Base-by-base conservation (phyloP, 53 echinoderm and acorn worm genomes). In the Apostichopus leukothele region DNA sequence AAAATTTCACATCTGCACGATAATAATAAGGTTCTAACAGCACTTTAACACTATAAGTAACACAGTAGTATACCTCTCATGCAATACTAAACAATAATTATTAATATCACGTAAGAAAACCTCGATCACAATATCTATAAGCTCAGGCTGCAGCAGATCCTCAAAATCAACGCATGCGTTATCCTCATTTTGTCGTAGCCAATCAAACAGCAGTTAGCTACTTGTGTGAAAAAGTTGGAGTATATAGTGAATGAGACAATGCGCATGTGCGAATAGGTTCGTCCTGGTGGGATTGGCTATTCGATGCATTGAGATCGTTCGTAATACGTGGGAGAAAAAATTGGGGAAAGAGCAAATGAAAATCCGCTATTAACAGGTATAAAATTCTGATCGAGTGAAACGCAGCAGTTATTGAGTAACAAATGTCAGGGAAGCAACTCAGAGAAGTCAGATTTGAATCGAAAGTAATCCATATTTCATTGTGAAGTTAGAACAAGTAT, bases 281-380 rank as follows among this genome's bases (percentile, higher is more conserved):
- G 71, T 71, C 20, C 18, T 19, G n/a, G 21, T n/a, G 71, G 71
- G 71, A 71, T 71, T 71, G 71, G 71, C 71, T 71, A 71, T 18
- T 50, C 76, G 79, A 79, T 21, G 54, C 52, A 53, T 13, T 53
- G 18, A 79, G 23, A 52, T 53, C n/a, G 39, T 53, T 13, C 7
- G 39, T 53, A 53, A 14, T 79, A 53, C 14, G 20, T 79, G 53
- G 52, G 52, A 18, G 53, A 6, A 53, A 39, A 79, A 79, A 19
- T 79, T 52, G 52, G 5, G 12, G 20, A 79, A 53, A 11, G 16
- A 76, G 25, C 7, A 74, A 5, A 76, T 76, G 76, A 57, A 81
- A 81, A 55, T n/a, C 55, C 81, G 54, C 25, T 59, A 54, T 81
- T 81, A 81, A 81, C 81, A 21, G 81, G 81, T 81, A 81, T 81